Base-by-base conservation (phyloP, 1,140 invertebrate genomes). In the roundworm (Caenorhabditis elegans) region DNA sequence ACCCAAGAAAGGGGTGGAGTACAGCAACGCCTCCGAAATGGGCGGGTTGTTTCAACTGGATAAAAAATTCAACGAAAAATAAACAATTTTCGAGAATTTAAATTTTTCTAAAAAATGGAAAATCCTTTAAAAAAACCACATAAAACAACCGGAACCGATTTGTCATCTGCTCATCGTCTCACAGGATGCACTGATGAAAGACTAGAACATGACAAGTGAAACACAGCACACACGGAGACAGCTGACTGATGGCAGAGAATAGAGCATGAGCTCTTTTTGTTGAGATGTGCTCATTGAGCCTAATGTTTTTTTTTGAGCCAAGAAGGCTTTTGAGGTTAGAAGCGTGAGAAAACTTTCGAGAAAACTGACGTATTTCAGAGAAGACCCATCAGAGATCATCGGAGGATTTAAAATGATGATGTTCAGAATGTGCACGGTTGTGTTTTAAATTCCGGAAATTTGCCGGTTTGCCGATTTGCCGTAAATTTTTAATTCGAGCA, bases 251-350 rank as follows among this genome's bases (percentile, higher is more conserved):
- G 13, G 28, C 2, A 26, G 22, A n/a, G 22, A 34, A 70, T 22
- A 26, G 15, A 70, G 34, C 17, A 70, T 19, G 34, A 70, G 34
- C n/a, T 70, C 60, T 70, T 70, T 70, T 70, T 22, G 60, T 39
- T 70, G 60, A 55, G 51, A 70, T 70, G 60, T 10, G 60, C 60
- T 39, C 60, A 70, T 43, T 70, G 60, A 70, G 60, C 53, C n/a
- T n/a, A n/a, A 43, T 8, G 39, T 5, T 8, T 43, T 43, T 43
- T 5, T 5, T 8, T 43, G 39, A 43, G 39, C 5, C 5, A 43
- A 43, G 15, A 43, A 70, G 34, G 34, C 19, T 31, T 60, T 31
- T 13, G 53, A n/a, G 6, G 22, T 53, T 53, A 5, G 53, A 60
- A 10, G n/a, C 6, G 53, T 31, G 34, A 19, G n/a, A 70, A 19